phyloP scores from a whole-genome alignment of 2,113 vertebrate genomes.

The Triplophysa tibetana region DNA sequence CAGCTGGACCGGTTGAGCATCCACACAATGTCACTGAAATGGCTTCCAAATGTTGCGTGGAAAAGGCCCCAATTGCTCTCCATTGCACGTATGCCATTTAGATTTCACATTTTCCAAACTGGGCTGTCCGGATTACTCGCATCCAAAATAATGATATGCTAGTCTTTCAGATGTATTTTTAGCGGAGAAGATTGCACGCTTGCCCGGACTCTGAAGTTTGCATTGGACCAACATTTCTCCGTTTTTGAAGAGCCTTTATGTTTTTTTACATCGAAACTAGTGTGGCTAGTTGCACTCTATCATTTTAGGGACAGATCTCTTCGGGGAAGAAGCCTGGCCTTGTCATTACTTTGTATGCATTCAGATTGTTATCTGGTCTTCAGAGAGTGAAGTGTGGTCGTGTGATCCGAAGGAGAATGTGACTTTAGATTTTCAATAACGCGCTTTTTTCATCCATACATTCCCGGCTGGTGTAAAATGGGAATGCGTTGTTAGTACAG shows the following conservation, averaged over 20 bases:
- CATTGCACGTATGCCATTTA: neutral
- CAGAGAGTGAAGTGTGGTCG: slow-evolving; percentile 34
- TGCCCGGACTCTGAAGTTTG: slow-evolving; percentile 32
- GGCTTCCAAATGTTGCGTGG: neutral
- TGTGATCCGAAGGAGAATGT: slow-evolving; percentile 23
- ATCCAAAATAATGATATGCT: slow-evolving; percentile 45
- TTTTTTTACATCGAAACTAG: slow-evolving; percentile 17
- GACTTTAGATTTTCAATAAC: slow-evolving; percentile 12
- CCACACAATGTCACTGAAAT: neutral
- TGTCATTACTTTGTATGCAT: slow-evolving; percentile 44
- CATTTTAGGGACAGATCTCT: neutral
- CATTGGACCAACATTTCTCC: slow-evolving; percentile 22
- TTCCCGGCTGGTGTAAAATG: slow-evolving; percentile 12
- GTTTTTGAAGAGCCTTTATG: slow-evolving; percentile 24
- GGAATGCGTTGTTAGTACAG: slow-evolving; percentile 14
- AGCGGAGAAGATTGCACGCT: slow-evolving; percentile 47
- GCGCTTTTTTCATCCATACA: slow-evolving; percentile 20
- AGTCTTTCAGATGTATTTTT: slow-evolving; percentile 41
- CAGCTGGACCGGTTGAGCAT: neutral
- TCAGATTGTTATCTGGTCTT: slow-evolving; percentile 37
- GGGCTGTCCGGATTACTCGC: neutral
- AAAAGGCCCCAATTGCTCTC: neutral
- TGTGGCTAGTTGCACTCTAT: slow-evolving; percentile 6
- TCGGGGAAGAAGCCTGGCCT: slow-evolving; percentile 25
- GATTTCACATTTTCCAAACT: slow-evolving; percentile 27